Base-by-base conservation (phyloP, 2,888 invertebrate species). In the Cryptocephalus primarius region DNA sequence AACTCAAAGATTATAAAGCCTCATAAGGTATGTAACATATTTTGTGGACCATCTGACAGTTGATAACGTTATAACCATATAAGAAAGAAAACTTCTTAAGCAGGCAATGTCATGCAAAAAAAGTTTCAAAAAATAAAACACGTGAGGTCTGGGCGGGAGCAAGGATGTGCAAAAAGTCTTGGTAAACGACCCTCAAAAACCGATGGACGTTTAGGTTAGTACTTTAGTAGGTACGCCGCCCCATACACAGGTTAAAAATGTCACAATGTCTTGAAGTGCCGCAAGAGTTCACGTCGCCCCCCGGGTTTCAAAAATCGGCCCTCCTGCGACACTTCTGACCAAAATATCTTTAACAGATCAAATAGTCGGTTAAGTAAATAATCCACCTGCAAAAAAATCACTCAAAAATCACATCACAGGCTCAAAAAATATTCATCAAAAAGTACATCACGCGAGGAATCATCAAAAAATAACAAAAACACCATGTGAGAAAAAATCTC, bases 161-260 rank as follows among this genome's bases (percentile, higher is more conserved):
- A 78, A 77, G 77, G 78, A 80, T 76, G 79, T 78, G 79, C 76
- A 76, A 79, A 74, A 75, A 76, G 64, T 65, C 60, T 49, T 52
- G 48, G 72, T 72, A 78, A 82, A 83, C 82, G 82, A 82, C 82
- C 80, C 78, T 81, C 81, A 82, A 75, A 76, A 76, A 74, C 73
- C 74, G 74, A 70, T 75, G 76, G 75, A 74, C 75, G 75, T 75
- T 70, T 65, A 57, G 55, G 55, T 74, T 72, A 74, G 67, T 66
- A 70, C 69, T 72, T 70, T 50, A 61, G 55, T 51, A 76, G 78
- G 80, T 82, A 83, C 83, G 83, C 79, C 79, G 83, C 84, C 85
- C 85, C 85, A 84, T 83, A 83, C 85, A 85, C 84, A 85, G 82
- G 81, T 76, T 74, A 85, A 85, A 84, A 83, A 82, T 85, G 85